These are phyloP conservation scores for Thalassophryne amazonica DNA, from an alignment of 2,797 vertebrate species.

Conservation along the genomic window DNA sequence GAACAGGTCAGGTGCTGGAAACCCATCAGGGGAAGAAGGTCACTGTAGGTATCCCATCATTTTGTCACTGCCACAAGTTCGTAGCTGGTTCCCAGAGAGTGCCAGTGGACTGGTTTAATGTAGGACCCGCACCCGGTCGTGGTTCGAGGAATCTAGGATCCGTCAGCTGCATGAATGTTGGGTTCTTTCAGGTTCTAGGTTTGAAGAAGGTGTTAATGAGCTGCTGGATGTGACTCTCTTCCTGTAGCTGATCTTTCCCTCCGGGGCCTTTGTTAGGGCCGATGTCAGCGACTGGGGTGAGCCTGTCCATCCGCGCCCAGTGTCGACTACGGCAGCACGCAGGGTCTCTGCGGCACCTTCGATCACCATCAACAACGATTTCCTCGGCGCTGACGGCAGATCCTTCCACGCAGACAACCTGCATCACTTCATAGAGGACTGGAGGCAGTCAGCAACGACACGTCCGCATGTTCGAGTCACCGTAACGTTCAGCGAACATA, in stretches of 20 bases:
- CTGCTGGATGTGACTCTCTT: constrained; percentile 32
- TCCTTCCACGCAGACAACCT: constrained; percentile 33
- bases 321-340: constrained; percentile 74
- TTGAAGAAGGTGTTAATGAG: constrained; percentile 8
- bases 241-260: constrained; percentile 80
- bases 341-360: constrained; percentile 79
- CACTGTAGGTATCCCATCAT: constrained; percentile 71
- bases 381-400: constrained; percentile 48
- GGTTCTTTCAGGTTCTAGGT: neutral
- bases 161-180: neutral
- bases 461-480: too few species aligned
- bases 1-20: constrained; percentile 68
- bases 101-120: neutral
- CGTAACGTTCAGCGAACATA: too few species aligned
- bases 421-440: constrained; percentile 71
- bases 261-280: constrained; percentile 78
- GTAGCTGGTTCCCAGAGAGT: neutral
- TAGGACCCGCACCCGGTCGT: too few species aligned
- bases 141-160: too few species aligned
- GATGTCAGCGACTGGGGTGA: constrained; percentile 80
- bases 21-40: constrained; percentile 83
- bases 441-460: constrained; percentile 61
- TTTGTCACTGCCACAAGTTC: constrained; percentile 10
- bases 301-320: constrained; percentile 74
- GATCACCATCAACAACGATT: constrained; percentile 79